Base-by-base conservation (phyloP, 2,888 invertebrate genomes). In the Epistrophella euchroma region DNA sequence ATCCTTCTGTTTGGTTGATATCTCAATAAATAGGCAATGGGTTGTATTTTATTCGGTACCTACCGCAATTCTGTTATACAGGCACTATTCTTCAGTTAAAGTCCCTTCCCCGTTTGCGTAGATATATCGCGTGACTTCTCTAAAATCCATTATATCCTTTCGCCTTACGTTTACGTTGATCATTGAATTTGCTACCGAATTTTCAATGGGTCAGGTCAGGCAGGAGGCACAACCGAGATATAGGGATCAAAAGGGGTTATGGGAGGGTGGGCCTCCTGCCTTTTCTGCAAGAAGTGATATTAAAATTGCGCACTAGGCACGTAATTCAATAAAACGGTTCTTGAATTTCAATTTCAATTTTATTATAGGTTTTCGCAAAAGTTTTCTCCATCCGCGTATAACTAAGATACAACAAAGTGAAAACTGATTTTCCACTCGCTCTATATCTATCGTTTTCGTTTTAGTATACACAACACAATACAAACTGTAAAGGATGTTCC, bases 321-420 rank as follows among this genome's bases (percentile, higher is more conserved):
- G 86, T 86, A 86, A 86, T 86, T 86, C 86, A 86, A 86, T 86
- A 82, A 86, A 86, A 86, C 86, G 86, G 82, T 82, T 86, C 82
- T 82, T 82, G 86, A 86, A 86, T 86, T 86, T 86, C 86, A 86
- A 86, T 78, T 86, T 78, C 82, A 82, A 71, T 86, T 86, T 78
- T 82, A 78, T 86, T 82, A 78, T 77, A 74, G 86, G 77, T 86
- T 86, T 66, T 82, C 73, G 47, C 64, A 66, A 76, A 66, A 71
- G 45, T 73, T 70, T 86, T 45, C 45, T 32, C 81, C 17, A 74
- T 58, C 71, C 74, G 45, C 77, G 22, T 50, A 70, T 35, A 35
- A 6, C 2, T 55, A 40, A 66, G 13, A 68, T 45, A 47, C 64
- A 52, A 68, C 15, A 11, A 66, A 68, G 52, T 52, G 68, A 50